Evolutionary conservation across 2,797 vertebrate genomes (phyloP).

Genomic region (Stomatorhinus walkeri): DNA sequence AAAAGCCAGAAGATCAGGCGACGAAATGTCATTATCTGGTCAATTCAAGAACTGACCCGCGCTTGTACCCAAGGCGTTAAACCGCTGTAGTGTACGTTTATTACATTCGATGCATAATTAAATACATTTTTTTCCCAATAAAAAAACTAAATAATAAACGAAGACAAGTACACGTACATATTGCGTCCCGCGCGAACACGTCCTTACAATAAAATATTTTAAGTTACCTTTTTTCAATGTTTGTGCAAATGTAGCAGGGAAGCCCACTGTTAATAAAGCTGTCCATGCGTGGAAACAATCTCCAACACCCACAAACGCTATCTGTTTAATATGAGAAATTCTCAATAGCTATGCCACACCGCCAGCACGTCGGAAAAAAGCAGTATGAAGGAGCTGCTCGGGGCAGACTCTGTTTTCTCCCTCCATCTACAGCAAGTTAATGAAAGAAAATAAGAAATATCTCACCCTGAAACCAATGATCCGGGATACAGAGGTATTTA

Average conservation of each 20-base stretch:
- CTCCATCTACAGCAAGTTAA: constrained; percentile 29
- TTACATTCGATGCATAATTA: not conserved
- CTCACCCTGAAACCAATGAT: constrained; percentile 59
- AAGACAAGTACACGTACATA: not conserved
- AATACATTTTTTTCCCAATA: constrained; percentile 5
- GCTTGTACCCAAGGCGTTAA: not conserved
- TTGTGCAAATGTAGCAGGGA: constrained; percentile 10
- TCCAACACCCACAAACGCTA: constrained; percentile 35
- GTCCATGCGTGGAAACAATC: constrained; percentile 22
- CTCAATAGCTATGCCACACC: constrained; percentile 45
- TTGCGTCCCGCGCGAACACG: not conserved
- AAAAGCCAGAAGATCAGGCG: not conserved
- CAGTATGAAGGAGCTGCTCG: constrained; percentile 27
- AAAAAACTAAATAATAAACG: not conserved
- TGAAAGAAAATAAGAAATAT: constrained; percentile 43
- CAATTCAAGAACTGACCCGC: not conserved
- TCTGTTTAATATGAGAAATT: constrained; percentile 45
- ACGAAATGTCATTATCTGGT: not conserved
- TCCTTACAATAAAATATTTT: not conserved
- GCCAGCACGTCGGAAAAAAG: constrained; percentile 27
- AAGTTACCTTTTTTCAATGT: constrained; percentile 20
- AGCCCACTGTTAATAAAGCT: constrained; percentile 17
- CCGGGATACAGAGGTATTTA: constrained; percentile 45
- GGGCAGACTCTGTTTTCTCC: constrained; percentile 10
- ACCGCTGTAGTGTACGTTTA: not conserved